Evolutionary conservation across 1,140 invertebrate genomes (phyloP), one percentile per base, ranked within the genome.

Genomic region (Drosophila teissieri): DNA sequence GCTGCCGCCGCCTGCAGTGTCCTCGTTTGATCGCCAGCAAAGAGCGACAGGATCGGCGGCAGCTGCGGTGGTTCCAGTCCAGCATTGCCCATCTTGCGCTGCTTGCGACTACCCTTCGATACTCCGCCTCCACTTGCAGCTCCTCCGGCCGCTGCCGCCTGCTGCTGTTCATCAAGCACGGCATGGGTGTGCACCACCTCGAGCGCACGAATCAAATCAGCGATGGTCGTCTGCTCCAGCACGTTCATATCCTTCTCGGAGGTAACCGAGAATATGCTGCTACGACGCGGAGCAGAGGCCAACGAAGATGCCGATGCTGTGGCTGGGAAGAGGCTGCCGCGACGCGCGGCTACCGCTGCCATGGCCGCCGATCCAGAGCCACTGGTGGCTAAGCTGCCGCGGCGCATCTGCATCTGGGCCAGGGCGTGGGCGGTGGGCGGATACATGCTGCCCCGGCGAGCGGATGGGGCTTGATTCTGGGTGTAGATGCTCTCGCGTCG

Each of bases 171-270:
- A 19, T 91, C 91, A n/a, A 91, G 56, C 10, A 80, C 90, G 2
- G 90, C 91, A 17, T 92, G 88, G 1, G 93, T 92, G 42, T 95
- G 94, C 37, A 96, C 91, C 39, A 94, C 94, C 24, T 95, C 94
- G 14, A 97, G 83, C 0, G 95, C 95, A 36, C 96, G 92, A 14
- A 96, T 93, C 19, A 96, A 94, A 92, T 96, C 96, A 3, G 95
- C 95, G 11, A 96, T 92, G 17, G 95, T 96, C 1, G 96, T 96
- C 78, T 96, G 94, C 92, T 96, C 96, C 44, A 96, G 91, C 22
- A 96, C 93, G 19, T 94, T 94, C 73, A 94, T 81, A n/a, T 91
- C 86, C 73, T 94, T 93, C 56, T 94, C 93, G 3, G 92, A 91
- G 60, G 93, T 92, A 19, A 93, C 92, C 46, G 94, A 94, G 56